A percentile compares a stretch with the other conserved stretches of the same genome.
These are phyloP conservation scores for Zygaena filipendulae DNA, from an alignment of 2,888 invertebrate genomes.

Conservation along the genomic window DNA sequence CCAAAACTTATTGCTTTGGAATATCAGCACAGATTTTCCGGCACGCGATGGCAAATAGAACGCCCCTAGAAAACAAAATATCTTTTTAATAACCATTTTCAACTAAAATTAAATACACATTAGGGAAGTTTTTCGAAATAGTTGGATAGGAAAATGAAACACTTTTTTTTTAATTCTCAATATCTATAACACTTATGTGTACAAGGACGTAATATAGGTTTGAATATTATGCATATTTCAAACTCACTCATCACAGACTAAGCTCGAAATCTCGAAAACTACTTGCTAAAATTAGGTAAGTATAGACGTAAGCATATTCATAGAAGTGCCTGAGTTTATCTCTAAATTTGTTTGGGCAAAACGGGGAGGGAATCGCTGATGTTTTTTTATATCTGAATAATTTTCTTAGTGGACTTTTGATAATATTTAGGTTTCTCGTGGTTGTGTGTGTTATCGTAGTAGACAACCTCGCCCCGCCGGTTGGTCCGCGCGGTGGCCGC, in stretches of 20 bases:
- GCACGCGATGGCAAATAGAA: slow-evolving; percentile 58
- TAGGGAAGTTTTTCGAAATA: slow-evolving; percentile 3
- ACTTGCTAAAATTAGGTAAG: no score
- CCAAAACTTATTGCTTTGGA: slow-evolving; percentile 56
- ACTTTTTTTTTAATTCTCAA: no score
- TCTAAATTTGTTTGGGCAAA: background rate
- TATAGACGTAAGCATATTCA: slow-evolving; percentile 1
- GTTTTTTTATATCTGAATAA: slow-evolving; percentile 24
- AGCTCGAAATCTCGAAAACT: no score
- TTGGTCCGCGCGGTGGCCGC: slow-evolving; percentile 41
- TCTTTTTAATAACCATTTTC: slow-evolving; percentile 1
- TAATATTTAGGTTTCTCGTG: slow-evolving; percentile 42
- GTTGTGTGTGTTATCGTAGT: slow-evolving; percentile 30
- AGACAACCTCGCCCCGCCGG: slow-evolving; percentile 32
- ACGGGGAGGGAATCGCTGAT: slow-evolving; percentile 1
- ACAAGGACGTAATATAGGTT: no score
- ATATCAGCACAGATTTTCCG: slow-evolving; percentile 57
- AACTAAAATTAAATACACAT: slow-evolving; percentile 14
- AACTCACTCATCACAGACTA: no score
- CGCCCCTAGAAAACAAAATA: slow-evolving; percentile 42
- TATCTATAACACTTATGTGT: no score
- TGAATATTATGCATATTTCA: no score
- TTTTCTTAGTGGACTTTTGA: slow-evolving; percentile 34
- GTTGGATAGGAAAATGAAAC: no score
- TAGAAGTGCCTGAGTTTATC: no score